Evolutionary conservation across 1,140 invertebrate genomes (phyloP).

Genomic region (Magallana gigas): DNA sequence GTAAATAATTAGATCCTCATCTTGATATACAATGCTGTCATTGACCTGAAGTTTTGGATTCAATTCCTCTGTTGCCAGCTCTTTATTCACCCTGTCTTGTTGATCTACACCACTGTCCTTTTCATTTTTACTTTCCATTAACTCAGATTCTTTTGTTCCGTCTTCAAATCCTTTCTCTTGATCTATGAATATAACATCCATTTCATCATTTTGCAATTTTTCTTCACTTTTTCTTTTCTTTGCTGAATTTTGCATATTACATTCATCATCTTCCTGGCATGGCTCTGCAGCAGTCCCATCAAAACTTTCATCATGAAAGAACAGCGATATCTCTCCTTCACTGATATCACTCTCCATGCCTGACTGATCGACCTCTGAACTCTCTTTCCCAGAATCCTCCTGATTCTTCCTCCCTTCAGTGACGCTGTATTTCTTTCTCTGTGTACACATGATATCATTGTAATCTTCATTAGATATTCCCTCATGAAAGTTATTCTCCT

Average conservation of each 20-base stretch:
- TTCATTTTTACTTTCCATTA: too few relatives aligned
- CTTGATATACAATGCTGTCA: not conserved
- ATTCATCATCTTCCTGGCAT: not conserved
- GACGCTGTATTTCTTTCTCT: conserved; percentile 24
- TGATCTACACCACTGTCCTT: not conserved
- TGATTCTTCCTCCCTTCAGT: not conserved
- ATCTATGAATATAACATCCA: not conserved
- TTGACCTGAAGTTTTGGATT: not conserved
- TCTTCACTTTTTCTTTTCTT: not conserved
- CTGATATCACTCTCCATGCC: not conserved
- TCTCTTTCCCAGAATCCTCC: not conserved
- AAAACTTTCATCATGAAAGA: conserved; percentile 29
- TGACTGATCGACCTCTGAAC: not conserved
- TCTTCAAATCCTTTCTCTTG: not conserved
- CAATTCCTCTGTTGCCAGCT: not conserved
- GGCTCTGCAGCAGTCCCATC: not conserved
- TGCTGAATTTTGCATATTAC: not conserved
- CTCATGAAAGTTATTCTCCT: not conserved
- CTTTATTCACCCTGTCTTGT: not conserved
- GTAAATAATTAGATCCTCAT: conserved; percentile 7
- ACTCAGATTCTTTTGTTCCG: not conserved
- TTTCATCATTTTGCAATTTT: not conserved
- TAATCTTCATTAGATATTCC: conserved; percentile 46
- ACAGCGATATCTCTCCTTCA: conserved; percentile 1
- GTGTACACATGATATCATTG: conserved; percentile 44